These are phyloP conservation scores for Glyptemys insculpta DNA, from an alignment of 2,797 vertebrate species.

Conservation along the genomic window DNA sequence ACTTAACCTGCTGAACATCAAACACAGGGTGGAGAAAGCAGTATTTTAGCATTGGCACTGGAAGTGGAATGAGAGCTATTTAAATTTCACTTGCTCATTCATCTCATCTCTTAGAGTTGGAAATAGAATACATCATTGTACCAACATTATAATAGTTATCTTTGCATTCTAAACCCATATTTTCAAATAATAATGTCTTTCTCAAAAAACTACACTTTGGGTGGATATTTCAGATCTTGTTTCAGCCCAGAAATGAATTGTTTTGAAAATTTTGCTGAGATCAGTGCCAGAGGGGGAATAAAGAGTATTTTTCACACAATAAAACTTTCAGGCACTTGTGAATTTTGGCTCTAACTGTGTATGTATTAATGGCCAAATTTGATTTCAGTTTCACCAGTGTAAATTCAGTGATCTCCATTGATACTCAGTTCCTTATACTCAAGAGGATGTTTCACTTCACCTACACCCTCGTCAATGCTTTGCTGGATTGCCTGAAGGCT, in stretches of 20 bases:
- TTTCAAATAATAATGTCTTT: not conserved
- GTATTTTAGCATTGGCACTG: not conserved
- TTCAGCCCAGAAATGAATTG: not conserved
- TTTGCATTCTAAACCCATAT: not conserved
- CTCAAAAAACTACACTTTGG: not conserved
- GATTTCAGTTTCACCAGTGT: not conserved
- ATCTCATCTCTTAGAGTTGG: not conserved
- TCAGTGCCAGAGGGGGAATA: not conserved
- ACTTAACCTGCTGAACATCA: not conserved
- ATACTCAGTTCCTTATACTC: not conserved
- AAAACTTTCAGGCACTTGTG: not conserved
- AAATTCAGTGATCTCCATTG: not conserved
- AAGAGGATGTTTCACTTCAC: not conserved
- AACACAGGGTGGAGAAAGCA: not conserved
- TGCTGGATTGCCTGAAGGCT: not conserved
- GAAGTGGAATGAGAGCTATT: not conserved
- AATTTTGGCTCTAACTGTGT: not conserved
- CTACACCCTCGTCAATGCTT: not conserved
- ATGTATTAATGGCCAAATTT: not conserved
- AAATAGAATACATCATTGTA: not conserved
- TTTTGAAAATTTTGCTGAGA: not conserved
- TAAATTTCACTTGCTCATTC: not conserved
- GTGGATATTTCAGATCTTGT: not conserved
- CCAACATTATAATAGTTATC: not conserved
- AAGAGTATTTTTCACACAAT: not conserved